These are phyloP conservation scores for Pachymerium ferrugineum DNA, from an alignment of 2,888 invertebrate species.

Conservation along the genomic window DNA sequence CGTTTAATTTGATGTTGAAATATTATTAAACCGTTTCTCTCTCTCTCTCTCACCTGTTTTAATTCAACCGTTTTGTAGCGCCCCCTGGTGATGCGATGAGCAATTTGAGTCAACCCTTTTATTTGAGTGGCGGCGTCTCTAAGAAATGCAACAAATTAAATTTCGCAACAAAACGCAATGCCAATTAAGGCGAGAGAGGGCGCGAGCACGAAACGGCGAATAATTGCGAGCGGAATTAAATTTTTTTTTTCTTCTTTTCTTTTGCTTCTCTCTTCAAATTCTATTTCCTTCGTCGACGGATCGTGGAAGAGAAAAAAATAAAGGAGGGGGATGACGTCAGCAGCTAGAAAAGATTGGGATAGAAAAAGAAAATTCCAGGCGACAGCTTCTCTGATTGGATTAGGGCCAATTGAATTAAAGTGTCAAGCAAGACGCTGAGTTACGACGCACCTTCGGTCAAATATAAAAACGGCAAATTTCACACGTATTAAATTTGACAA, in stretches of 20 bases:
- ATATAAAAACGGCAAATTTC: background rate
- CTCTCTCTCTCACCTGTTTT: background rate
- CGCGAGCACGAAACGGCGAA: constrained; percentile 16
- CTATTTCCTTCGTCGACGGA: background rate
- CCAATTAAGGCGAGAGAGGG: constrained; percentile 20
- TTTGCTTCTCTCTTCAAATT: background rate
- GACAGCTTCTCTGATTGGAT: background rate
- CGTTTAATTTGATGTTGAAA: no score
- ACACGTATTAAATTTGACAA: no score
- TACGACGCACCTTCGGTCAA: constrained; percentile 1
- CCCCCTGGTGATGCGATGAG: no score
- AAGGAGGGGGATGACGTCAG: background rate
- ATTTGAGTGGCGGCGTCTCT: constrained; percentile 27
- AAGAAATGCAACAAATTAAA: constrained; percentile 29
- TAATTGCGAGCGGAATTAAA: constrained; percentile 26
- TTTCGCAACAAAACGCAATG: constrained; percentile 30
- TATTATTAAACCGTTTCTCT: background rate
- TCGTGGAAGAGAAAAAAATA: background rate
- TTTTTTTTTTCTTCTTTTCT: constrained; percentile 6
- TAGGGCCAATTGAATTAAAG: constrained; percentile 19
- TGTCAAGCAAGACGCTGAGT: background rate
- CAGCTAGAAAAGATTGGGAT: background rate
- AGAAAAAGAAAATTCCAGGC: background rate
- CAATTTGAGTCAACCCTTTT: constrained; percentile 15
- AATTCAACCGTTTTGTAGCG: no score